Evolutionary conservation across 2,797 vertebrate genomes (phyloP).

Genomic region (Sebastes cheni): DNA sequence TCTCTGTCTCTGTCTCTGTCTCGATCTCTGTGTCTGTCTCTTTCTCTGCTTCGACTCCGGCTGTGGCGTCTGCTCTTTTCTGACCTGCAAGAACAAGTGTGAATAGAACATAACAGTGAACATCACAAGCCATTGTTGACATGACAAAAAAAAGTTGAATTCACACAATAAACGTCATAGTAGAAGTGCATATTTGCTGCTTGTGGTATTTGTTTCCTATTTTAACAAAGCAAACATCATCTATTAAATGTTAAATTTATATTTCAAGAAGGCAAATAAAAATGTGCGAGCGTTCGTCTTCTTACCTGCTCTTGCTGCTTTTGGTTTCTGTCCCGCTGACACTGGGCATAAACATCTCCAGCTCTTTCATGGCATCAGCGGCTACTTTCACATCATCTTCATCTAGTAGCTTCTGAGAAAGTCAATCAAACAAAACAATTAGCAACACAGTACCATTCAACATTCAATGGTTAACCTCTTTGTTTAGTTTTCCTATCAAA

Average conservation of each 20-base stretch:
- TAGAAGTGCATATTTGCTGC: not conserved
- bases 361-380: conserved; percentile 92
- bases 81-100: conserved; percentile 33
- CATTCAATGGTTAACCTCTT: not conserved
- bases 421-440: not conserved
- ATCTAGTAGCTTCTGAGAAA: conserved; percentile 86
- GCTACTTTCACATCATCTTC: conserved; percentile 98
- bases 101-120: not conserved
- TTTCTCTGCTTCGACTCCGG: conserved; percentile 84
- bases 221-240: not conserved
- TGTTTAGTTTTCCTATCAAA: not conserved
- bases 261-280: not conserved
- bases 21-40: conserved; percentile 65
- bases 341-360: conserved; percentile 96
- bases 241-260: not conserved
- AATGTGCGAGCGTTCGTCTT: not conserved
- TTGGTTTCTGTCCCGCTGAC: conserved; percentile 81
- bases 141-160: not conserved
- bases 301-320: conserved; percentile 84
- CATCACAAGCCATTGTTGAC: not conserved
- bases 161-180: not conserved
- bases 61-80: conserved; percentile 83
- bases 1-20: conserved; percentile 74
- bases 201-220: not conserved
- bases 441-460: not conserved